Conservation (phyloP, 2,797 vertebrate genomes). For the Percopsis omiscomaycus region DNA sequence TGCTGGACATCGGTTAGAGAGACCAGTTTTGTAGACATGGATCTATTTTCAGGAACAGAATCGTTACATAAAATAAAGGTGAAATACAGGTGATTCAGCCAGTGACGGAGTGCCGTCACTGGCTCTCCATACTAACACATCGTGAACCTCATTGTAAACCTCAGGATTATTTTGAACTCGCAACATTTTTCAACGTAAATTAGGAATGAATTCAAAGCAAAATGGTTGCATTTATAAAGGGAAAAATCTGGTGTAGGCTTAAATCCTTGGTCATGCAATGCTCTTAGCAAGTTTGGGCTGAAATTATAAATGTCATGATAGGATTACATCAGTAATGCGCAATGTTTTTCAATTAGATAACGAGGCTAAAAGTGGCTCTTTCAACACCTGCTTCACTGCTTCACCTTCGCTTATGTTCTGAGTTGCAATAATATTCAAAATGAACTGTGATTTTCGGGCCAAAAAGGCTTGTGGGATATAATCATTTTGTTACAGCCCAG, state of each 20-base stretch:
- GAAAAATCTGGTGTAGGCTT: constrained; percentile 35
- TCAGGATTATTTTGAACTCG: no score
- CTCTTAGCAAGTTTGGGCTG: constrained; percentile 38
- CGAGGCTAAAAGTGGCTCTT: constrained; percentile 67
- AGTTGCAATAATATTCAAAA: constrained; percentile 53
- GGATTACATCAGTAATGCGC: constrained; percentile 41
- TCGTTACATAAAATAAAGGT: background rate
- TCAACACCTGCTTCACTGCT: constrained; percentile 72
- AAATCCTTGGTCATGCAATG: constrained; percentile 32
- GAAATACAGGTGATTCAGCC: no score
- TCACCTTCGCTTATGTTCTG: constrained; percentile 9
- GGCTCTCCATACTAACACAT: no score
- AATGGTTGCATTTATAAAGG: constrained; percentile 37
- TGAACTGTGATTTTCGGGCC: constrained; percentile 60
- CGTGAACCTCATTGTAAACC: no score
- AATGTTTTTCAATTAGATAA: constrained; percentile 72
- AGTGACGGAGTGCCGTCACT: no score
- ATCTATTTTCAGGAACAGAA: background rate
- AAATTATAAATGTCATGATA: constrained; percentile 31
- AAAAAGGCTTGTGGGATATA: constrained; percentile 22
- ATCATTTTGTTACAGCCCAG: constrained; percentile 48
- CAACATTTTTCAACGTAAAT: no score
- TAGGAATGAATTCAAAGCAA: no score
- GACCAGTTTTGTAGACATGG: background rate
- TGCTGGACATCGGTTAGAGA: no score